A percentile compares a stretch with the other conserved stretches of the same genome.
Conservation (phyloP, 2,888 invertebrate species). For the Pristionchus exspectatus region DNA sequence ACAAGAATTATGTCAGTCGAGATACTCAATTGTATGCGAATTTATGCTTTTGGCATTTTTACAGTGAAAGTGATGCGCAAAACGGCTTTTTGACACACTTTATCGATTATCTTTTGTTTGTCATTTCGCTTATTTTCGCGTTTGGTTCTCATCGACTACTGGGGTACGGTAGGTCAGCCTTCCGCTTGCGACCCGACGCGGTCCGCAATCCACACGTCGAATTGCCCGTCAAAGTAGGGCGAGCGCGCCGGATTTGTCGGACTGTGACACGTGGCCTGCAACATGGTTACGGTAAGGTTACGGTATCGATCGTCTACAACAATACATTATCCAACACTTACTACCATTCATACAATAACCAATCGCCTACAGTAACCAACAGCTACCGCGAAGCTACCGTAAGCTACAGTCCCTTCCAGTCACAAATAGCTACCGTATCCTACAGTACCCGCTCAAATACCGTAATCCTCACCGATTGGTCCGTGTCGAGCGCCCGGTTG, state of each 20-base stretch:
- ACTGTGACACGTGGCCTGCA: background rate
- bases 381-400: too few relatives aligned
- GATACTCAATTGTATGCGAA: conserved; percentile 26
- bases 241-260: background rate
- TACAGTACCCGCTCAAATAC: too few relatives aligned
- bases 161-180: conserved; percentile 1
- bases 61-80: too few relatives aligned
- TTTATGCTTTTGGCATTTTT: background rate
- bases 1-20: conserved; percentile 1
- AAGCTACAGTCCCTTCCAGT: too few relatives aligned
- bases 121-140: conserved; percentile 11
- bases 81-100: background rate
- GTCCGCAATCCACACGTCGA: conserved; percentile 10
- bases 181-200: conserved; percentile 27
- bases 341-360: too few relatives aligned
- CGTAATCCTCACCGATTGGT: background rate
- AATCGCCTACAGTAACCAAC: background rate
- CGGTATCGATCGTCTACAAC: too few relatives aligned
- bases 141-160: background rate
- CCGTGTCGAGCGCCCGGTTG: background rate
- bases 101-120: conserved; percentile 29
- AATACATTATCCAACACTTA: background rate
- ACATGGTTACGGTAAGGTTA: too few relatives aligned
- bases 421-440: too few relatives aligned
- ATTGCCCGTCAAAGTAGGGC: background rate